Conservation (phyloP, 2,888 invertebrate genomes). For the Idaea aversata region DNA sequence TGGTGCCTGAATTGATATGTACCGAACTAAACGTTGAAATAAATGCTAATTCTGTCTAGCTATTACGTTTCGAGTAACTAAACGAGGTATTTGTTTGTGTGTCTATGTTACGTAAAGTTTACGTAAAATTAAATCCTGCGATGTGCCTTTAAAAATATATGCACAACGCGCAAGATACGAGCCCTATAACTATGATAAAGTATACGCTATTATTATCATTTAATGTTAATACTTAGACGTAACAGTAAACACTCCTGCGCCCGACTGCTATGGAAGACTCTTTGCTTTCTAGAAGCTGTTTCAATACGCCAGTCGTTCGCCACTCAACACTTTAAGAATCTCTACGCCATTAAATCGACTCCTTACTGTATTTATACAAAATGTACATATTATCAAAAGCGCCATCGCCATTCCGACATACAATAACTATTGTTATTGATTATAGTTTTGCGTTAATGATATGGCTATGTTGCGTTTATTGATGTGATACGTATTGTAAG, state of each 20-base stretch:
- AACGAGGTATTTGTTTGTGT: constrained; percentile 77
- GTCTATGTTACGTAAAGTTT: constrained; percentile 57
- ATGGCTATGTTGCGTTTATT: constrained; percentile 41
- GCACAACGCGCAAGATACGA: constrained; percentile 55
- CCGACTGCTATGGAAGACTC: constrained; percentile 80
- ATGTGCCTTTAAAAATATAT: constrained; percentile 59
- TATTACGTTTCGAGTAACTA: constrained; percentile 70
- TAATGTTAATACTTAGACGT: constrained; percentile 69
- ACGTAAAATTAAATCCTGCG: constrained; percentile 54
- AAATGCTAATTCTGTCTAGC: constrained; percentile 69
- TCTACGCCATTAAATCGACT: constrained; percentile 70
- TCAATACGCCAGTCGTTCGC: constrained; percentile 76
- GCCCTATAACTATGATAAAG: constrained; percentile 68
- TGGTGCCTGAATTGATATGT: constrained; percentile 80
- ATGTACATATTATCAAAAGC: constrained; percentile 77
- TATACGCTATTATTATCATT: constrained; percentile 78
- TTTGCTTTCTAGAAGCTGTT: constrained; percentile 77
- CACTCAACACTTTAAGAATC: constrained; percentile 57
- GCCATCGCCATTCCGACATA: constrained; percentile 39
- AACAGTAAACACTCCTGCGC: constrained; percentile 71
- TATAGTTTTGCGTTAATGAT: constrained; percentile 48
- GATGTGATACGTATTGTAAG: background rate
- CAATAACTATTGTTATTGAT: constrained; percentile 39
- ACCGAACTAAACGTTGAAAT: constrained; percentile 73
- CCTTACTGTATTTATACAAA: constrained; percentile 78